phyloP scores from a whole-genome alignment of 2,888 invertebrate genomes.

The Seladonia tumulorum region DNA sequence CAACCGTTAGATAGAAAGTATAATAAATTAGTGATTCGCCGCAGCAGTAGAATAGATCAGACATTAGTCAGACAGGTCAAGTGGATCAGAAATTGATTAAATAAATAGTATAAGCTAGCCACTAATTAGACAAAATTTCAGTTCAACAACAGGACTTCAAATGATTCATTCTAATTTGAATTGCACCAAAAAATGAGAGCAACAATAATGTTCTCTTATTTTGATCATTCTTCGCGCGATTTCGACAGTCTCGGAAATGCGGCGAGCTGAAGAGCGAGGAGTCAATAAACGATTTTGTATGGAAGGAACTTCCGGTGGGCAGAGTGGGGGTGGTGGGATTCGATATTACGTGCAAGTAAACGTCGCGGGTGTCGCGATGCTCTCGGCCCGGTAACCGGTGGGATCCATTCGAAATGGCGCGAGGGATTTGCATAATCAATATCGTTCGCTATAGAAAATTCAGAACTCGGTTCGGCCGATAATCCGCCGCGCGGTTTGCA shows the following conservation, averaged over 20 bases:
- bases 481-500: constrained; percentile 1
- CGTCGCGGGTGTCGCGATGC: background rate
- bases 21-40: no score
- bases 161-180: no score
- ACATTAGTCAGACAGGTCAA: no score
- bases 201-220: no score
- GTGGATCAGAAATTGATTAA: no score
- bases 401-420: background rate
- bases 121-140: no score
- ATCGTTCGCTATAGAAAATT: background rate
- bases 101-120: no score
- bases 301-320: background rate
- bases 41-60: no score
- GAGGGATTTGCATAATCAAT: background rate
- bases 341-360: background rate
- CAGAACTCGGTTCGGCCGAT: constrained; percentile 4
- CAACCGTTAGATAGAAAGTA: no score
- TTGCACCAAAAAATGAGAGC: no score
- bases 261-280: background rate
- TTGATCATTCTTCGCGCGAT: background rate
- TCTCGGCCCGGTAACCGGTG: background rate
- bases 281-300: background rate
- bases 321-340: background rate
- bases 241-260: background rate
- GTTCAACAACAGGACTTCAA: no score